These are phyloP conservation scores for Cheilosia variabilis DNA, from an alignment of 2,888 invertebrate genomes.

Conservation along the genomic window DNA sequence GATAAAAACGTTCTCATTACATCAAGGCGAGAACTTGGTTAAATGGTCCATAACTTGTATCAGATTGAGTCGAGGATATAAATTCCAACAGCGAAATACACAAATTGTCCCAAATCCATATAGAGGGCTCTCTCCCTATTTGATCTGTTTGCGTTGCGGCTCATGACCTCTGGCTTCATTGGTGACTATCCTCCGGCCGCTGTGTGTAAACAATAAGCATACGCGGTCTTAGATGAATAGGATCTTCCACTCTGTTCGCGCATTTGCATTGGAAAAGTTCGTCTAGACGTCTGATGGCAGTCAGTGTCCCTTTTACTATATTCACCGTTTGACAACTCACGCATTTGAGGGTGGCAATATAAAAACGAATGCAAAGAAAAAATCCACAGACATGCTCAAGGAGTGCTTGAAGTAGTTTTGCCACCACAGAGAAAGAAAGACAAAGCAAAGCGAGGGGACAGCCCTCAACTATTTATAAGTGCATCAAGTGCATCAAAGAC, in stretches of 20 bases:
- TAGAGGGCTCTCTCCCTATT: background rate
- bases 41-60: slow-evolving; percentile 69
- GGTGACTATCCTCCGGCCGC: background rate
- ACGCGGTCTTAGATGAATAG: background rate
- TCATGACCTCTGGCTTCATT: slow-evolving; percentile 11
- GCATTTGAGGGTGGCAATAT: slow-evolving; percentile 17
- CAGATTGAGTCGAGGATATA: slow-evolving; percentile 60
- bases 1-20: slow-evolving; percentile 69
- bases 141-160: slow-evolving; percentile 2
- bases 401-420: slow-evolving; percentile 15
- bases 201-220: background rate
- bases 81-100: slow-evolving; percentile 53
- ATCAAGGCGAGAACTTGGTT: slow-evolving; percentile 51
- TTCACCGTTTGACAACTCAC: slow-evolving; percentile 21
- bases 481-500: background rate
- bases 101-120: background rate
- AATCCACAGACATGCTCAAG: background rate
- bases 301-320: slow-evolving; percentile 5
- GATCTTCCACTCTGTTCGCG: background rate
- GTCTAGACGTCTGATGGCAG: slow-evolving; percentile 30
- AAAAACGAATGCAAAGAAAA: background rate
- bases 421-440: background rate
- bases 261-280: background rate
- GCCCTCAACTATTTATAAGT: background rate
- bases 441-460: background rate